phyloP scores from a whole-genome alignment of 2,888 invertebrate species.

The Eristalis arbustorum region DNA sequence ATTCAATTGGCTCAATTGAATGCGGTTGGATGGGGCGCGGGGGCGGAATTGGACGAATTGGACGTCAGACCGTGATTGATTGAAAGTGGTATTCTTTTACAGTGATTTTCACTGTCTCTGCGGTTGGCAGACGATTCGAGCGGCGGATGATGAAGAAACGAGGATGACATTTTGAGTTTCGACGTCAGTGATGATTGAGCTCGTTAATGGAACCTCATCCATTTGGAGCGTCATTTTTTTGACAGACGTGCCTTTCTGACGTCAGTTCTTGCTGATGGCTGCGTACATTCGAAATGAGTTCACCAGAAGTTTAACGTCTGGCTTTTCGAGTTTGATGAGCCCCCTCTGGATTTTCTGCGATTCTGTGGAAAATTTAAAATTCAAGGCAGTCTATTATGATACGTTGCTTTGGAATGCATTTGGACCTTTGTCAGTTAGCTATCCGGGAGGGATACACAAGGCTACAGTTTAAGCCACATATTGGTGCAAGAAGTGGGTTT shows the following conservation, averaged over 20 bases:
- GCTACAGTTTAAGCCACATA: no score
- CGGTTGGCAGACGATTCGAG: neutral
- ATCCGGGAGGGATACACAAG: no score
- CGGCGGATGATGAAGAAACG: neutral
- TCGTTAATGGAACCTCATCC: neutral
- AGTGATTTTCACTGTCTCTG: neutral
- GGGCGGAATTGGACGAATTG: no score
- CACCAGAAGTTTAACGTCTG: no score
- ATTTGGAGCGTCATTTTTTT: neutral
- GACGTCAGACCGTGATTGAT: slow-evolving; percentile 56
- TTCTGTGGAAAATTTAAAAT: no score
- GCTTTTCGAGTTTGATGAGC: no score
- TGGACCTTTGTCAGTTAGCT: no score
- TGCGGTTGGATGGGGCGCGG: slow-evolving; percentile 14
- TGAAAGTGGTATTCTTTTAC: slow-evolving; percentile 8
- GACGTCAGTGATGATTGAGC: neutral
- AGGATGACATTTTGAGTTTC: neutral
- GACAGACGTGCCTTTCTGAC: neutral
- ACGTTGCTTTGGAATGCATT: no score
- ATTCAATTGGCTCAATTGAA: slow-evolving; percentile 61
- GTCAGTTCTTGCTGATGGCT: neutral
- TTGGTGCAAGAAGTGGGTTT: no score
- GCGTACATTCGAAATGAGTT: no score
- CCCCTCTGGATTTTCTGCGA: no score
- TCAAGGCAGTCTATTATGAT: no score